Conservation (phyloP, 1,140 invertebrate species). For the Armadillidium nasatum region DNA sequence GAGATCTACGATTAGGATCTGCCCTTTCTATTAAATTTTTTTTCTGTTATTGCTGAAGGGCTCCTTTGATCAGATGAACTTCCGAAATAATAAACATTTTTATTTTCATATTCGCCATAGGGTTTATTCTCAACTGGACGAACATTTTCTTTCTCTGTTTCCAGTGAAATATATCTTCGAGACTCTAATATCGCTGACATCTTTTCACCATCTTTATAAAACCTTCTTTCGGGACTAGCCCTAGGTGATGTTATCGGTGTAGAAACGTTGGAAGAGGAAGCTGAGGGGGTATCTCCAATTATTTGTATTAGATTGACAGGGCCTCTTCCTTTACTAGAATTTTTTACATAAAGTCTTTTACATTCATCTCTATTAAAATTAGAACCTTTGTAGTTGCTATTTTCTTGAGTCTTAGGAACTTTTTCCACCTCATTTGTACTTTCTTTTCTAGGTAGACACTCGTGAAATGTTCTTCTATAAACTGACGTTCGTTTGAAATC, state of each 20-base stretch:
- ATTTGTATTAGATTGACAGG: constrained; percentile 40
- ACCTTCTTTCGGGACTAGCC: constrained; percentile 24
- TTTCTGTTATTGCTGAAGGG: neutral
- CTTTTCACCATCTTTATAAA: neutral
- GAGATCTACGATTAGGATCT: neutral
- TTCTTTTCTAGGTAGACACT: constrained; percentile 3
- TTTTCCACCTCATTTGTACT: neutral
- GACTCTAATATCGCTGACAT: too few relatives aligned
- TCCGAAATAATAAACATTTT: neutral
- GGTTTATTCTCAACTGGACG: neutral
- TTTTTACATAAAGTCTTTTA: neutral
- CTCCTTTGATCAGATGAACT: neutral
- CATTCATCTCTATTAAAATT: constrained; percentile 6
- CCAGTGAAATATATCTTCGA: neutral
- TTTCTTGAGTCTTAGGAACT: neutral
- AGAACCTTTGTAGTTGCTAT: neutral
- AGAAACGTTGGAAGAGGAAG: constrained; percentile 32
- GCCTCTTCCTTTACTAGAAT: constrained; percentile 21
- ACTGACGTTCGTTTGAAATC: neutral
- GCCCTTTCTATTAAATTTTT: neutral
- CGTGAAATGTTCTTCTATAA: neutral
- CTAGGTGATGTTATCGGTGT: constrained; percentile 37
- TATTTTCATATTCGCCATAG: neutral
- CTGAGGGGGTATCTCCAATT: constrained; percentile 32
- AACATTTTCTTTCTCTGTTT: neutral